Evolutionary conservation across 2,888 invertebrate species (phyloP).

Genomic region (Opisthograptis luteolata): DNA sequence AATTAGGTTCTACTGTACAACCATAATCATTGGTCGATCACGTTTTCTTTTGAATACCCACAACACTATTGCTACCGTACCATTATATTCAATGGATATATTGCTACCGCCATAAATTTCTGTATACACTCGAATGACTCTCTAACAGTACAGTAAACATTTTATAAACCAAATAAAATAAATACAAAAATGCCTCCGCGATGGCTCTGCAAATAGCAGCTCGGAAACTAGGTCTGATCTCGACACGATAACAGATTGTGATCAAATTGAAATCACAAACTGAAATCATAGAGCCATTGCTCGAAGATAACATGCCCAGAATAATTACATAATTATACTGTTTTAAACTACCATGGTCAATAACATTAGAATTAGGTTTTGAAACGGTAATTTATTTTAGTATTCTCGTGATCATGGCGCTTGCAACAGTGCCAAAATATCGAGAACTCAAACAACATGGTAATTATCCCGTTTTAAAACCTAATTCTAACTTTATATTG

Average conservation of each 20-base stretch:
- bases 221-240: conserved; percentile 27
- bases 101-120: not conserved
- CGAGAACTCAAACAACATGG: too few species aligned
- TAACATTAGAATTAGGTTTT: too few species aligned
- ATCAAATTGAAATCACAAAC: conserved; percentile 39
- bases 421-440: too few species aligned
- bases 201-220: conserved; percentile 9
- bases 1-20: not conserved
- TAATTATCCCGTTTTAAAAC: too few species aligned
- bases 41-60: too few species aligned
- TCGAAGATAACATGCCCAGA: too few species aligned
- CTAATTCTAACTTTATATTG: too few species aligned
- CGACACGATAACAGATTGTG: conserved; percentile 35
- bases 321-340: too few species aligned
- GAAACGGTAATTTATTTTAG: too few species aligned
- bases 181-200: not conserved
- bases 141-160: not conserved
- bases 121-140: not conserved
- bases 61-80: too few species aligned
- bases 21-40: not conserved
- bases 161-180: conserved; percentile 1
- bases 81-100: not conserved
- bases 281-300: conserved; percentile 13
- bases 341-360: too few species aligned
- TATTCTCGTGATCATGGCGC: too few species aligned